phyloP scores from a whole-genome alignment of 1,140 invertebrate genomes.

The Drosophila quadrilineata region DNA sequence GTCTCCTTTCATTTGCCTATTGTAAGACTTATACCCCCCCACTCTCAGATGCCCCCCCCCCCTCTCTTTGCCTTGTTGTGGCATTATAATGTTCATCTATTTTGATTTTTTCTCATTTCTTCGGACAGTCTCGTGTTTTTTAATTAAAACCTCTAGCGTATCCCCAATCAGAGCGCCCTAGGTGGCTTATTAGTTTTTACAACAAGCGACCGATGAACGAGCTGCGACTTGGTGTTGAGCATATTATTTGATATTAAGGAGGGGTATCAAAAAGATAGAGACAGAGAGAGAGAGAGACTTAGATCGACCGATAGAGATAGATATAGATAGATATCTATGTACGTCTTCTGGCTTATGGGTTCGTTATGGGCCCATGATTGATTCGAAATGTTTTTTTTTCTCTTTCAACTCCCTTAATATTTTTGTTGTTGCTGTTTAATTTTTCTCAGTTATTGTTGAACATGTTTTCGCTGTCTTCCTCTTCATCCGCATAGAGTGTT shows the following conservation, averaged over 20 bases:
- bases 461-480: slow-evolving; percentile 33
- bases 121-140: slow-evolving; percentile 66
- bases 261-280: slow-evolving; percentile 4
- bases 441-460: too few species aligned
- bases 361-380: slow-evolving; percentile 69
- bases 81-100: slow-evolving; percentile 29
- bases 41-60: background rate
- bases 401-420: too few species aligned
- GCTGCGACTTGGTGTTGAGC: slow-evolving; percentile 55
- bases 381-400: slow-evolving; percentile 49
- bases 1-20: slow-evolving; percentile 31
- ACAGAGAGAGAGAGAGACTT: background rate
- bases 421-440: slow-evolving; percentile 9
- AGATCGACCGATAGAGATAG: background rate
- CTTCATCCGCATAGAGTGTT: too few species aligned
- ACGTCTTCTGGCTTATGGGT: slow-evolving; percentile 21
- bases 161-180: slow-evolving; percentile 79
- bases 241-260: slow-evolving; percentile 59
- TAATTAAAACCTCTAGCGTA: slow-evolving; percentile 74
- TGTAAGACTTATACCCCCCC: too few species aligned
- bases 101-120: slow-evolving; percentile 40
- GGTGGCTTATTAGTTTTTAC: slow-evolving; percentile 80
- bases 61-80: background rate
- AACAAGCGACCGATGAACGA: slow-evolving; percentile 45
- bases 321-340: too few species aligned